Conservation (phyloP, 2,797 vertebrate genomes). For the Hephaestus fuliginosus region DNA sequence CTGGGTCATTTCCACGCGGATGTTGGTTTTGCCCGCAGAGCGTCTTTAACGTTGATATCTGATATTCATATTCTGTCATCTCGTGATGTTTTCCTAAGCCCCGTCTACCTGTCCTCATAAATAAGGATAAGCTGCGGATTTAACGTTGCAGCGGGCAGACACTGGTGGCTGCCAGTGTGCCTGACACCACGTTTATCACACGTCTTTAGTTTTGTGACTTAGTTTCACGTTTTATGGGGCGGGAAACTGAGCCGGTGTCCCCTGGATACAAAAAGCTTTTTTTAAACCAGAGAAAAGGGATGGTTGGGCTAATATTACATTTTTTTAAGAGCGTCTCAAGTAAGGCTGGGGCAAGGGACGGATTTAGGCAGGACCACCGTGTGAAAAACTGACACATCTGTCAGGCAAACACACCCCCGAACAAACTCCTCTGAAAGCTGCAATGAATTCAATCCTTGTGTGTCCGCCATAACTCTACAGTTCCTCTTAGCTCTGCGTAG, state of each 20-base stretch:
- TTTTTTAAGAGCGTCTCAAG: constrained; percentile 11
- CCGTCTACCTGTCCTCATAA: constrained; percentile 58
- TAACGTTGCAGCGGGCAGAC: constrained; percentile 19
- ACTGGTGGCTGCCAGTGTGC: background rate
- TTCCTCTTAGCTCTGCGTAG: background rate
- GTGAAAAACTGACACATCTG: constrained; percentile 6
- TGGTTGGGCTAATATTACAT: background rate
- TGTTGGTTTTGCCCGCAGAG: constrained; percentile 68
- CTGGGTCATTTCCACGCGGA: constrained; percentile 76
- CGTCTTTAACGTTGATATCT: constrained; percentile 55
- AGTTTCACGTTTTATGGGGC: constrained; percentile 32
- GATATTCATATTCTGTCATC: constrained; percentile 69
- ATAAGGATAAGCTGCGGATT: constrained; percentile 51
- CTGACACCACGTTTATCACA: constrained; percentile 38
- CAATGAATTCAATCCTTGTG: background rate
- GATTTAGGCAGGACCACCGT: background rate
- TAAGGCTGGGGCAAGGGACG: background rate
- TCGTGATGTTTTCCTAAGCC: constrained; percentile 57
- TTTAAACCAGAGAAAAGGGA: background rate
- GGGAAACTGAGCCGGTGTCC: constrained; percentile 2
- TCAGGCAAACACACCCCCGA: background rate
- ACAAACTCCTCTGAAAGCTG: background rate
- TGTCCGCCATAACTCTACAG: background rate
- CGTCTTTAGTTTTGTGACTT: constrained; percentile 30
- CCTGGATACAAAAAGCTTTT: constrained; percentile 1